Evolutionary conservation across 2,888 invertebrate species (phyloP).

Genomic region (Lordiphosa fenestrarum): DNA sequence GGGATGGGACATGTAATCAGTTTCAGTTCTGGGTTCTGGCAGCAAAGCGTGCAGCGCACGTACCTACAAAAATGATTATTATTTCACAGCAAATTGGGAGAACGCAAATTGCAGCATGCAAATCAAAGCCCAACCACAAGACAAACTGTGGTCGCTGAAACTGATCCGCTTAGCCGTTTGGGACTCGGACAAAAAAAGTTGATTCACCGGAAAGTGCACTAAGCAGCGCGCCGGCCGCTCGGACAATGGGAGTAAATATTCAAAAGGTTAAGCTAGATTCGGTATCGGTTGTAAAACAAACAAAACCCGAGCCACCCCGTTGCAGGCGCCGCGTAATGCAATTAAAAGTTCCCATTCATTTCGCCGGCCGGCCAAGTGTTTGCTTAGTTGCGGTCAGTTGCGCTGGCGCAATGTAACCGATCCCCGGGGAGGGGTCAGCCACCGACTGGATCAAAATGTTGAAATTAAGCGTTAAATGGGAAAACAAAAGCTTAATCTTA

Average conservation of each 20-base stretch:
- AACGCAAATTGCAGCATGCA: conserved; percentile 42
- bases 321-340: conserved; percentile 59
- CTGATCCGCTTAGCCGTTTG: conserved; percentile 59
- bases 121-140: conserved; percentile 36
- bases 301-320: conserved; percentile 31
- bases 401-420: conserved; percentile 53
- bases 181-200: conserved; percentile 28
- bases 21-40: conserved; percentile 1
- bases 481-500: conserved; percentile 73
- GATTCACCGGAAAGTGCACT: conserved; percentile 59
- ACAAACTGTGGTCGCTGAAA: conserved; percentile 25
- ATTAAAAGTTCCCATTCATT: conserved; percentile 48
- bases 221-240: conserved; percentile 26
- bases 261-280: conserved; percentile 63
- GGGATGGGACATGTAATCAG: not conserved
- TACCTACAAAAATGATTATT: conserved; percentile 49
- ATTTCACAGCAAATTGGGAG: conserved; percentile 30
- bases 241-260: conserved; percentile 44
- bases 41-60: conserved; percentile 59
- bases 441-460: conserved; percentile 54
- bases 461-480: conserved; percentile 72
- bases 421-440: conserved; percentile 49
- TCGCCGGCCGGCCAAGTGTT: conserved; percentile 47
- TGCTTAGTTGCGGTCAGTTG: conserved; percentile 73
- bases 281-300: conserved; percentile 51